Base-by-base conservation (phyloP, 2,888 invertebrate species). In the Lottia scabra region DNA sequence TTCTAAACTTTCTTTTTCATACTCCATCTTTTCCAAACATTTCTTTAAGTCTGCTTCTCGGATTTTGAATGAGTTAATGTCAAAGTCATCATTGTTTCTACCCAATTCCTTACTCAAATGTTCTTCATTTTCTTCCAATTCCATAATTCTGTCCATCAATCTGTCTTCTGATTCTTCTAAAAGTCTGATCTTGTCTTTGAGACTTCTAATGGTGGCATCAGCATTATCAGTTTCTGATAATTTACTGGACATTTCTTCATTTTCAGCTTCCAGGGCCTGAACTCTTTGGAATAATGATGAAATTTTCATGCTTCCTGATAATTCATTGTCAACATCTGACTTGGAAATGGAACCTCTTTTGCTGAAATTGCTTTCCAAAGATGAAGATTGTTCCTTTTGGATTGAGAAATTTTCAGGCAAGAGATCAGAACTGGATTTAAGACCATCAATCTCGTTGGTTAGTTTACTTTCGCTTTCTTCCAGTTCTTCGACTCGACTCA, bases 71-170 rank as follows among this genome's bases (percentile, higher is more conserved):
- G 23, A 56, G 19, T 56, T 63, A 15, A 71, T 64, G n/a, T 75
- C 74, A 12, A 63, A 43, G 6, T 71, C 66, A 19, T 70, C 68
- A 38, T 67, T 70, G 3, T 72, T 43, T 74, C 79, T 82, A 10
- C 67, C 74, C 43, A 83, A 44, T 65, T 84, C 80, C 13, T 76
- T 66, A 70, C 73, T 80, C 43, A 80, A 67, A 30, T 74, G 68
- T 71, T 84, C 81, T 72, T 83, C 83, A 27, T 73, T 74, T 56
- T 81, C 81, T 64, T 85, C 85, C 38, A 83, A 73, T 76, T 87
- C 87, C 80, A 84, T 79, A 10, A 87, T 81, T 67, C 82, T 80
- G 63, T 86, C 85, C 84, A 86, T 84, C 68, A 87, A 73, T 43
- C 80, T 81, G 68, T 83, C 84, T 68, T 87, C 87, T n/a, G 84